Evolutionary conservation across 1,140 invertebrate species (phyloP), one percentile per base, ranked within the genome.

Genomic region (Dinoponera quadriceps): DNA sequence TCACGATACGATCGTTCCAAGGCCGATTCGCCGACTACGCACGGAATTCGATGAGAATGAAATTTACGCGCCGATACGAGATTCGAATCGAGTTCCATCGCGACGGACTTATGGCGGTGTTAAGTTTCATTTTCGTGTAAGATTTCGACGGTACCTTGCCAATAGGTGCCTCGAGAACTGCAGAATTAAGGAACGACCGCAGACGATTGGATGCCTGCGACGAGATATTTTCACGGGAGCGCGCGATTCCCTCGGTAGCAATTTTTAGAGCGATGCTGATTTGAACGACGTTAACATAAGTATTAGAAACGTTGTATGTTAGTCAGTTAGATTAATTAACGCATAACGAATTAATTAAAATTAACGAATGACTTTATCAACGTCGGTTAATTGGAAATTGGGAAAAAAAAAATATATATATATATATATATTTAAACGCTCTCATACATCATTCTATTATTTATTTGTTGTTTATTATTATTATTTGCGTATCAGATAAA

Each of bases 111-210:
- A 57, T 63, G 66, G 51, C 3, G 27, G 49, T 25, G 18, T 82
- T 49, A 66, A 86, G 83, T 86, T 83, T 77, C 85, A 86, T 86
- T 86, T 86, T 54, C 54, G 38, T 22, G 55, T 68, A 69, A 73
- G 85, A 83, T 86, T 55, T 54, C 68, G 44, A 44, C 11, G 33
- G 55, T 14, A n/a, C 25, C 22, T 48, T 9, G 33, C 57, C 22
- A 51, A 0, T 51, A 13, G 44, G 2, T 57, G 7, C 22, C 14
- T 14, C 25, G 65, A 33, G 51, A 78, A 69, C 9, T 48, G 9
- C 29, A 48, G 14, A 44, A 80, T 80, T 80, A 78, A 78, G 51
- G 14, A 78, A 29, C 27, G 29, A 7, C 1, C 3, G 3, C 7
- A 14, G 22, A 16, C 18, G 16, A 78, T 78, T 69, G 51, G 2